Base-by-base conservation (phyloP, 2,888 invertebrate genomes). In the Macrosoma leucophasiata region DNA sequence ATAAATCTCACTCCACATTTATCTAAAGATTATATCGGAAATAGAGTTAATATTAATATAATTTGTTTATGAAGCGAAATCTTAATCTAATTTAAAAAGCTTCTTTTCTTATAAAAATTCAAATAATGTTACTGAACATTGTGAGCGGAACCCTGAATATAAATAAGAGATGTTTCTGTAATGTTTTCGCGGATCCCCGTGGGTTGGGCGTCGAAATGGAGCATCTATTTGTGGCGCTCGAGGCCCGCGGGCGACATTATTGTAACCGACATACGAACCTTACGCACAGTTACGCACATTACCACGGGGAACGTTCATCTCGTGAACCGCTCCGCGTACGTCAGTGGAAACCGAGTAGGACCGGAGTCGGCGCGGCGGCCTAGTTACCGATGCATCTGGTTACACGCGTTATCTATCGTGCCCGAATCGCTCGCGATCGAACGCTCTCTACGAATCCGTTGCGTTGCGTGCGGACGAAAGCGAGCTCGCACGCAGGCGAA, bases 181-280 rank as follows among this genome's bases (percentile, higher is more conserved):
- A 68, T 72, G 73, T 76, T 75, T 77, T 79, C 61, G 74, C 70
- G 69, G 68, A 70, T 70, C 74, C 64, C 66, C 59, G 69, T 67
- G 71, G 68, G 75, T 62, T 64, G 76, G 71, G 70, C 63, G 75
- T 72, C 67, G 74, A 82, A 79, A 70, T 81, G 76, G 82, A 74
- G 61, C 79, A 64, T 75, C 82, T 84, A 84, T 84, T 84, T 84
- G 74, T 64, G 70, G 72, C 67, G 62, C 61, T 58, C 76, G 79
- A 78, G 81, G 79, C 81, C 79, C 79, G 81, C 64, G 72, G n/a
- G 71, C 71, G 81, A 79, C 77, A 79, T 68, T 75, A 78, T 69
- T 64, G 63, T 67, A 70, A 60, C 69, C 57, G 69, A 69, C 67
- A 68, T 62, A 64, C 66, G 66, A 72, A 60, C 59, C 68, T 73